These are phyloP conservation scores for Choloepus hoffmanni DNA, from an alignment of 2,113 vertebrate genomes.

Conservation along the genomic window DNA sequence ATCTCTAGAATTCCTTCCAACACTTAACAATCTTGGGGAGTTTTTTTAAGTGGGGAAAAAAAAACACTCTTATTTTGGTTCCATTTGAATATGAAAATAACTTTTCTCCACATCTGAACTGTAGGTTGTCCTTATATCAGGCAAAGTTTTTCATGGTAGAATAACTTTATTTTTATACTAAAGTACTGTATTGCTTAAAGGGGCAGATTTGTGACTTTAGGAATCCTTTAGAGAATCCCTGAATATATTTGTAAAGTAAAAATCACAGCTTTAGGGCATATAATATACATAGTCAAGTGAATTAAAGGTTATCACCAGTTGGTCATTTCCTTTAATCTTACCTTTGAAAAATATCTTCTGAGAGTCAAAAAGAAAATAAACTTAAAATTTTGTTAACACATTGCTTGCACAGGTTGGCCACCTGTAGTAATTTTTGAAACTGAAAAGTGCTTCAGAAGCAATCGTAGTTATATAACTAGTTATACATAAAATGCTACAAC, in stretches of 20 bases:
- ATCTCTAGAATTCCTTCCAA: neutral
- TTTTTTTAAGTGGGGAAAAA: neutral
- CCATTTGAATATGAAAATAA: neutral
- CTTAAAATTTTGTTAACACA: neutral
- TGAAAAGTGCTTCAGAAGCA: neutral
- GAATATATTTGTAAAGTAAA: neutral
- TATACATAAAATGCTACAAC: neutral
- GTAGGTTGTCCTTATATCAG: neutral
- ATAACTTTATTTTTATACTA: neutral
- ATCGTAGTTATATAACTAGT: neutral
- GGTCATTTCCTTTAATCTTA: neutral
- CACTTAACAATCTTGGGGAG: neutral
- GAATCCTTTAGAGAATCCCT: neutral
- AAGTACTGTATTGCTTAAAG: neutral
- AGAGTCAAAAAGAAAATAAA: slow-evolving; percentile 7
- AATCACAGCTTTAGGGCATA: neutral
- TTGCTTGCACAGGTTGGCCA: slow-evolving; percentile 25
- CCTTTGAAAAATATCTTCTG: neutral
- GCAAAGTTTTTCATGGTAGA: neutral
- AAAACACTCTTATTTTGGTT: neutral
- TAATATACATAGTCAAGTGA: neutral
- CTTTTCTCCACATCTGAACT: neutral
- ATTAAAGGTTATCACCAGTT: neutral
- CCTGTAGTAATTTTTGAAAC: slow-evolving; percentile 49
- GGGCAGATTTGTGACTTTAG: neutral